Conservation (phyloP, 2,888 invertebrate species). For the Mythimna impura region DNA sequence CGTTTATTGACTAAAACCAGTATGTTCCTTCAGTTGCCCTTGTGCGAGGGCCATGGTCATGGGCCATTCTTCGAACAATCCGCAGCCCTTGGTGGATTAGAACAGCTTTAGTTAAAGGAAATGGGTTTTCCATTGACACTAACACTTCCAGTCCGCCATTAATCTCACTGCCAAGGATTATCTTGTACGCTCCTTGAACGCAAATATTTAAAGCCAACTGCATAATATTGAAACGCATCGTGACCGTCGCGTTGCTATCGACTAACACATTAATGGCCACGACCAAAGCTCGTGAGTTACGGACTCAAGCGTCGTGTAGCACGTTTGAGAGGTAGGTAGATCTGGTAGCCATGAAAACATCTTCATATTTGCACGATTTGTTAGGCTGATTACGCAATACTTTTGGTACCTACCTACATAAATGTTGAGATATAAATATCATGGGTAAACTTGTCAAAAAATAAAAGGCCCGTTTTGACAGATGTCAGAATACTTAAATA, state of each 20-base stretch:
- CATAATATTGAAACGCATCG: constrained; percentile 65
- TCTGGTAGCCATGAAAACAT: constrained; percentile 15
- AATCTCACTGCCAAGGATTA: not conserved
- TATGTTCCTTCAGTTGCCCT: too few relatives aligned
- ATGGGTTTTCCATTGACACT: not conserved
- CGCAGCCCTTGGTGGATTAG: not conserved
- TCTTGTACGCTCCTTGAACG: not conserved
- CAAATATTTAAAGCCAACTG: constrained; percentile 4
- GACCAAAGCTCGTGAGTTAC: constrained; percentile 81
- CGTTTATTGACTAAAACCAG: too few relatives aligned
- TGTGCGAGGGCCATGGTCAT: too few relatives aligned
- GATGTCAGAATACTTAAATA: too few relatives aligned
- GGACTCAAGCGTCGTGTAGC: constrained; percentile 75
- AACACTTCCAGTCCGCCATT: too few relatives aligned
- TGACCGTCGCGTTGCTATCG: constrained; percentile 70
- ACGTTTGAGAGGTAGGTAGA: constrained; percentile 68
- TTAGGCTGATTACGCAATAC: constrained; percentile 14
- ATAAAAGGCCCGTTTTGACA: too few relatives aligned
- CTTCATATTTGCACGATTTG: constrained; percentile 1
- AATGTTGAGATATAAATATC: too few relatives aligned
- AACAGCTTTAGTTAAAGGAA: not conserved
- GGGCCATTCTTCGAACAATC: too few relatives aligned
- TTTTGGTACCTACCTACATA: not conserved
- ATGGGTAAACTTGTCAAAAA: too few relatives aligned
- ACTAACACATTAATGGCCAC: constrained; percentile 73